phyloP scores from a whole-genome alignment of 2,888 invertebrate genomes.

The Brachyopa scutellaris region DNA sequence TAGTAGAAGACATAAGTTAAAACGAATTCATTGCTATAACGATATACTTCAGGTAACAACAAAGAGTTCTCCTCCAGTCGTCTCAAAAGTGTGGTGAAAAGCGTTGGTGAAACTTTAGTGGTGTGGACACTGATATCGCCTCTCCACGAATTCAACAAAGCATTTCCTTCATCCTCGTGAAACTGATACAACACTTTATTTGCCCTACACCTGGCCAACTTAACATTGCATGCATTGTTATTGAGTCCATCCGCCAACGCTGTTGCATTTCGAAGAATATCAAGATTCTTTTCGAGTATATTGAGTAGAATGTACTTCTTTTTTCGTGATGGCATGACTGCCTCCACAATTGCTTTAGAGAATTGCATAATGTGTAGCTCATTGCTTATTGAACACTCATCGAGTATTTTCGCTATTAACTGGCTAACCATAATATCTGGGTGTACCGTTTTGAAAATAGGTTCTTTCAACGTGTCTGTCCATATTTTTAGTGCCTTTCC shows the following conservation, averaged over 20 bases:
- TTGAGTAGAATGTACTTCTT: conserved; percentile 77
- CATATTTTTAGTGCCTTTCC: conserved; percentile 77
- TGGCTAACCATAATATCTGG: conserved; percentile 71
- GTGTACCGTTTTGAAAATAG: conserved; percentile 30
- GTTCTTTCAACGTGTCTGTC: conserved; percentile 75
- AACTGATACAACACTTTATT: conserved; percentile 75
- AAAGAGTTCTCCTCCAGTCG: conserved; percentile 76
- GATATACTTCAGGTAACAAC: conserved; percentile 77
- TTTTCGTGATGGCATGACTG: conserved; percentile 74
- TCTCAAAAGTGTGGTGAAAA: conserved; percentile 75
- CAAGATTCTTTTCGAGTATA: conserved; percentile 78
- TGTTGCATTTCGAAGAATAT: conserved; percentile 74
- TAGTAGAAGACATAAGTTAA: conserved; percentile 78
- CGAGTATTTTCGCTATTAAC: conserved; percentile 74
- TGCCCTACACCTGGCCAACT: conserved; percentile 60
- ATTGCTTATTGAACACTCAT: conserved; percentile 51
- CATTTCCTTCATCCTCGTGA: conserved; percentile 40
- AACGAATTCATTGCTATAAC: conserved; percentile 76
- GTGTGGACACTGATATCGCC: conserved; percentile 76
- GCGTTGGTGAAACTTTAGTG: conserved; percentile 76
- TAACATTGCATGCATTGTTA: conserved; percentile 67
- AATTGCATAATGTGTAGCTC: conserved; percentile 74
- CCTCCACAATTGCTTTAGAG: conserved; percentile 74
- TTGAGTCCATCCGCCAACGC: conserved; percentile 60
- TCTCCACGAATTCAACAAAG: conserved; percentile 73